These are phyloP conservation scores for Perizoma affinitatum DNA, from an alignment of 2,888 invertebrate species.

Conservation along the genomic window DNA sequence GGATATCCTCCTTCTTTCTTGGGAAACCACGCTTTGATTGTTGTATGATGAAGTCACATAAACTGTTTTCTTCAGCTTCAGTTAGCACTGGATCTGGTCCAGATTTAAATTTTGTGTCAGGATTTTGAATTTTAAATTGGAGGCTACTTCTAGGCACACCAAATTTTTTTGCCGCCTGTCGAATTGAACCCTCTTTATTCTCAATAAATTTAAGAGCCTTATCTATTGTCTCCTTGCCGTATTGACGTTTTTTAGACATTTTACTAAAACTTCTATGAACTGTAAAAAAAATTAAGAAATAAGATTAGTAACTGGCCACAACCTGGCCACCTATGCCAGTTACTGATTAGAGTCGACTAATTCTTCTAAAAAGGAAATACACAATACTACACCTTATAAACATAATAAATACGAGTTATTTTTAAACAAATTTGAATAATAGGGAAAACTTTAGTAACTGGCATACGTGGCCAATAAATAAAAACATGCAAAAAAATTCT, in stretches of 20 bases:
- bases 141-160: constrained; percentile 21
- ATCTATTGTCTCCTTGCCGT: too few species aligned
- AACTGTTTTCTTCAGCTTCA: background rate
- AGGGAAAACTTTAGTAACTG: too few species aligned
- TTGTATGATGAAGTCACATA: too few species aligned
- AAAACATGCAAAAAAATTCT: too few species aligned
- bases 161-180: constrained; percentile 17
- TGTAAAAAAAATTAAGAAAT: too few species aligned
- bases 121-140: constrained; percentile 20
- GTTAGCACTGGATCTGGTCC: background rate
- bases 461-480: too few species aligned
- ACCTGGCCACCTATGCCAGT: constrained; percentile 19
- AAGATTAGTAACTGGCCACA: constrained; percentile 18
- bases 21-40: background rate
- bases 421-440: too few species aligned
- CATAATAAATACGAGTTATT: too few species aligned
- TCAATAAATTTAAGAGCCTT: background rate
- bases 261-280: too few species aligned
- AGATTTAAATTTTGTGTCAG: constrained; percentile 16
- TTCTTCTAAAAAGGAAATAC: constrained; percentile 8
- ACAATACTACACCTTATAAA: constrained; percentile 2
- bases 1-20: background rate
- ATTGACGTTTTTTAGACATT: too few species aligned
- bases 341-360: constrained; percentile 14
- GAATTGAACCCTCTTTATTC: constrained; percentile 16